Evolutionary conservation across 2,888 invertebrate genomes (phyloP), one percentile per base, ranked within the genome.

Genomic region (Nezara viridula): DNA sequence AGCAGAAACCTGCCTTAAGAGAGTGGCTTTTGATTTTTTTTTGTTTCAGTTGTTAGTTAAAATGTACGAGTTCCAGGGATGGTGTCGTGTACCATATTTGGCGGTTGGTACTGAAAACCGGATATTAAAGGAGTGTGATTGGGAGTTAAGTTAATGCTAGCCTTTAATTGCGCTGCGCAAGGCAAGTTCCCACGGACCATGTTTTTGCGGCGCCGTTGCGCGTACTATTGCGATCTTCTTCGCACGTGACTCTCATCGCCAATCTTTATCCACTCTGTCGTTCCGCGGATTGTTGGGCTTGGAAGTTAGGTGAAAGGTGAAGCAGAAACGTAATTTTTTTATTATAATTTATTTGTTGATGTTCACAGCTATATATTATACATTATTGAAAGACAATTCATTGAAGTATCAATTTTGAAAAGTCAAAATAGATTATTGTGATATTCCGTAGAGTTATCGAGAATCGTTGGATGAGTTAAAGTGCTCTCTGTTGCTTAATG

Each of bases 211-310:
- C 81, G 24, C 44, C 81, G 24, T 44, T 81, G 44, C 47, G 81
- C 81, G 81, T 81, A 81, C 81, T 81, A 81, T 47, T 44, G 81
- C 81, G 77, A 37, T 81, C 81, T 47, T 81, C 81, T 81, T 81
- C 81, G 44, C 81, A 81, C 81, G 81, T 81, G 81, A 81, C n/a
- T n/a, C n/a, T 81, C 81, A 81, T 81, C 81, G 14, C 2, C 81
- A 81, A 81, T 81, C 44, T 44, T 47, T 81, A 44, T 81, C 44
- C 81, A 19, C 81, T 81, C 44, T 81, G 24, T 81, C 44, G 44
- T 24, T 47, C 81, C 14, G 1, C 12, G 81, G 81, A 47, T 81
- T 40, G 19, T 44, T n/a, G n/a, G 5, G 77, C 6, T 5, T 7
- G 19, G 12, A 6, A 1, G 37, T 0, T 1, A 40, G 16, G 21